phyloP scores from a whole-genome alignment of 2,888 invertebrate genomes.

The Drosophila cracens region DNA sequence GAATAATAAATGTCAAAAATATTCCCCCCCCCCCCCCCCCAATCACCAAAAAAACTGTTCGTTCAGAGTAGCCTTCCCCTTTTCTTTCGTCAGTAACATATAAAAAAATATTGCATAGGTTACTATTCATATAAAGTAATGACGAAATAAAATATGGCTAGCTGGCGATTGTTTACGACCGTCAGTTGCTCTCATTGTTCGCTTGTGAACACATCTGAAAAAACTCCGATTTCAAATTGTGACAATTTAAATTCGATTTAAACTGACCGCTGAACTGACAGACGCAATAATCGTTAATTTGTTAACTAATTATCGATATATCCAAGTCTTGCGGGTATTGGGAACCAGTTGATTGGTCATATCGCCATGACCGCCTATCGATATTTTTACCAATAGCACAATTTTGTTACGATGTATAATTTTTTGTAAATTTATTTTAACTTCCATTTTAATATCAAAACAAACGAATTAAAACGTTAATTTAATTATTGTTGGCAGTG shows the following conservation, averaged over 20 bases:
- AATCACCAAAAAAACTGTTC: too few relatives aligned
- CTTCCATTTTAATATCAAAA: not conserved
- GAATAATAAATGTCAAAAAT: too few relatives aligned
- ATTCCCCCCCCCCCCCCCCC: too few relatives aligned
- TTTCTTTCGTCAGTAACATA: too few relatives aligned
- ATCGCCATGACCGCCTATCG: slow-evolving; percentile 3
- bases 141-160: too few relatives aligned
- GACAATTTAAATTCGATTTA: not conserved
- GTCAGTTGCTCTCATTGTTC: too few relatives aligned
- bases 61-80: too few relatives aligned
- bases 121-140: too few relatives aligned
- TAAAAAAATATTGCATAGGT: too few relatives aligned
- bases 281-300: not conserved
- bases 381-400: slow-evolving; percentile 23
- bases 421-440: slow-evolving; percentile 22
- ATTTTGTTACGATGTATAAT: slow-evolving; percentile 38
- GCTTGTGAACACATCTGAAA: too few relatives aligned
- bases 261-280: not conserved
- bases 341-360: not conserved
- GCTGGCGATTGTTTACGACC: too few relatives aligned
- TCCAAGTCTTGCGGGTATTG: not conserved
- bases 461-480: not conserved
- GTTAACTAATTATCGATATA: not conserved
- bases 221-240: not conserved
- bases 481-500: slow-evolving; percentile 9